These are phyloP conservation scores for Dicrostonyx torquatus DNA, from an alignment of 2,797 vertebrate genomes.

Conservation along the genomic window DNA sequence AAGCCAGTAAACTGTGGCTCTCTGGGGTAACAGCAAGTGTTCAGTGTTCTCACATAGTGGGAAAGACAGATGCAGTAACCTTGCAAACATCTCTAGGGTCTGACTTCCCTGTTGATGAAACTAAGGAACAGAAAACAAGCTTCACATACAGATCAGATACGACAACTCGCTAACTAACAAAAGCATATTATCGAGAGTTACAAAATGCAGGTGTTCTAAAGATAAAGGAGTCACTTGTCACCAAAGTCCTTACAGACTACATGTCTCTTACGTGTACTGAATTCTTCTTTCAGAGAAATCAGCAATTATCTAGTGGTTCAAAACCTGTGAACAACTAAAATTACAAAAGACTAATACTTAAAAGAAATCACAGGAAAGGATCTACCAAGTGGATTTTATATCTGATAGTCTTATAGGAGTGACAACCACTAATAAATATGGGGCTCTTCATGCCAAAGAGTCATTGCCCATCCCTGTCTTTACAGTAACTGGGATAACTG, in stretches of 20 bases:
- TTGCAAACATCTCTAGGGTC: background rate
- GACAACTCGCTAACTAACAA: background rate
- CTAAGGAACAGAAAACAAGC: slow-evolving; percentile 36
- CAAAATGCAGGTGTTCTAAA: background rate
- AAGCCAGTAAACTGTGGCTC: background rate
- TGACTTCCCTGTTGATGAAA: slow-evolving; percentile 17
- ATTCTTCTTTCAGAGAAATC: slow-evolving; percentile 53
- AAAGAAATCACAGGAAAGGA: slow-evolving; percentile 63
- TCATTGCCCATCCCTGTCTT: background rate
- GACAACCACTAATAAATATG: background rate
- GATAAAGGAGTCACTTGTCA: background rate
- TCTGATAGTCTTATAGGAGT: background rate
- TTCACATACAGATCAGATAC: background rate
- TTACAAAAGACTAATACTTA: slow-evolving; percentile 50
- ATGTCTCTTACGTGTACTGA: background rate
- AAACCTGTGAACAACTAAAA: slow-evolving; percentile 66
- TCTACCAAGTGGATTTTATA: background rate
- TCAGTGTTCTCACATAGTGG: slow-evolving; percentile 1
- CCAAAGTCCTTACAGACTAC: slow-evolving; percentile 17
- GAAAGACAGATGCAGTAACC: background rate
- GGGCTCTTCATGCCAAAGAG: background rate
- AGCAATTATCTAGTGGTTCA: slow-evolving; percentile 49
- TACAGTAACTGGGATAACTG: slow-evolving; percentile 16
- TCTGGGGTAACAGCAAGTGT: background rate
- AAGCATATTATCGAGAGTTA: slow-evolving; percentile 30